Evolutionary conservation across 2,888 invertebrate genomes (phyloP).

Genomic region (Rhimphoctona megacephalus): DNA sequence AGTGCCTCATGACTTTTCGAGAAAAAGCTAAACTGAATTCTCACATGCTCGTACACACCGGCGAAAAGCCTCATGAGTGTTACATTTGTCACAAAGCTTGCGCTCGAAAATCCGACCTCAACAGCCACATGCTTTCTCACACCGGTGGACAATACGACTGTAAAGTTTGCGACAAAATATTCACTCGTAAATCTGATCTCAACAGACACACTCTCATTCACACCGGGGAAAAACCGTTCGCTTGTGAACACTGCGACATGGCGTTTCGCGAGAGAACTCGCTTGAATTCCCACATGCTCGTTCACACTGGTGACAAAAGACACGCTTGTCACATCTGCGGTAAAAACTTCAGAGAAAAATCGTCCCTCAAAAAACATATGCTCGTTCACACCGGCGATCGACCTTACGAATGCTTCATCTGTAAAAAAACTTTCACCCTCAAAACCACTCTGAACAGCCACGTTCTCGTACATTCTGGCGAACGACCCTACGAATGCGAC

Average conservation of each 20-base stretch:
- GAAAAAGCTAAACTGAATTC: constrained; percentile 83
- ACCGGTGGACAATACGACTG: constrained; percentile 83
- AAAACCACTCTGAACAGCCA: constrained; percentile 81
- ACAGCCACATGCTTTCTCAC: constrained; percentile 82
- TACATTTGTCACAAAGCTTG: constrained; percentile 83
- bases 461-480: constrained; percentile 79
- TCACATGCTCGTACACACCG: constrained; percentile 83
- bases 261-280: constrained; percentile 82
- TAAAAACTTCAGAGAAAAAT: constrained; percentile 80
- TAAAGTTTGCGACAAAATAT: constrained; percentile 82
- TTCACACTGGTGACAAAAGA: constrained; percentile 81
- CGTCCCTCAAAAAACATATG: constrained; percentile 80
- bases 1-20: constrained; percentile 82
- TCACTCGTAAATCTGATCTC: constrained; percentile 82
- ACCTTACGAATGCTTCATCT: constrained; percentile 80
- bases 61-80: constrained; percentile 83
- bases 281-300: constrained; percentile 80
- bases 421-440: constrained; percentile 81
- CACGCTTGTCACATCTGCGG: constrained; percentile 81
- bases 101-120: constrained; percentile 82
- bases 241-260: constrained; percentile 81
- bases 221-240: constrained; percentile 82
- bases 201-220: constrained; percentile 82
- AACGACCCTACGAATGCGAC: constrained; percentile 79
- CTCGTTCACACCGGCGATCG: constrained; percentile 80